These are phyloP conservation scores for Spilarctia lutea DNA, from an alignment of 2,888 invertebrate genomes.

Conservation along the genomic window DNA sequence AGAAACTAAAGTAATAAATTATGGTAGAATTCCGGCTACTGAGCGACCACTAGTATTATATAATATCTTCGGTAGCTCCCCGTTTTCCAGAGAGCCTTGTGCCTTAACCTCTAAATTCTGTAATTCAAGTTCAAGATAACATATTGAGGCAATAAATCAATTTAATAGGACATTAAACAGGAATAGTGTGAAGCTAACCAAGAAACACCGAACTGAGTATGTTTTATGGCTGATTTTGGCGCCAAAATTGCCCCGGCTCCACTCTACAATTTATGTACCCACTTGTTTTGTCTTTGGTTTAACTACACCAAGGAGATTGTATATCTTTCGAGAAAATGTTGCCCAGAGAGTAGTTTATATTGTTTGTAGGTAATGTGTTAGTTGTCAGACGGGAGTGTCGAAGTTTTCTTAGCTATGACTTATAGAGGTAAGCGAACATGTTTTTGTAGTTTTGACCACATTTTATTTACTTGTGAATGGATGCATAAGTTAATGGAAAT, in stretches of 20 bases:
- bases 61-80: background rate
- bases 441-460: background rate
- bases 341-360: conserved; percentile 48
- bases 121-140: background rate
- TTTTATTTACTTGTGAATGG: background rate
- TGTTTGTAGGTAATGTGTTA: conserved; percentile 48
- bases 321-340: conserved; percentile 51
- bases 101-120: background rate
- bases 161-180: conserved; percentile 23
- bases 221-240: conserved; percentile 47
- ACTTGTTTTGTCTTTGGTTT: conserved; percentile 56
- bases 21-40: too few species aligned
- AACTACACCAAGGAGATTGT: conserved; percentile 54
- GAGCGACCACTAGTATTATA: too few species aligned
- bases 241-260: conserved; percentile 45
- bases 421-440: conserved; percentile 32
- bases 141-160: conserved; percentile 15
- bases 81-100: background rate
- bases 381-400: conserved; percentile 34
- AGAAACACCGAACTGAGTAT: conserved; percentile 27
- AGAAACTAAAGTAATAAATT: too few species aligned
- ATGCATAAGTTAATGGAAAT: background rate
- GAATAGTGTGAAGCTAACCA: conserved; percentile 19
- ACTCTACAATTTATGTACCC: conserved; percentile 50
- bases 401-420: conserved; percentile 38